Conservation (phyloP, 2,888 invertebrate genomes). For the Timandra comae region DNA sequence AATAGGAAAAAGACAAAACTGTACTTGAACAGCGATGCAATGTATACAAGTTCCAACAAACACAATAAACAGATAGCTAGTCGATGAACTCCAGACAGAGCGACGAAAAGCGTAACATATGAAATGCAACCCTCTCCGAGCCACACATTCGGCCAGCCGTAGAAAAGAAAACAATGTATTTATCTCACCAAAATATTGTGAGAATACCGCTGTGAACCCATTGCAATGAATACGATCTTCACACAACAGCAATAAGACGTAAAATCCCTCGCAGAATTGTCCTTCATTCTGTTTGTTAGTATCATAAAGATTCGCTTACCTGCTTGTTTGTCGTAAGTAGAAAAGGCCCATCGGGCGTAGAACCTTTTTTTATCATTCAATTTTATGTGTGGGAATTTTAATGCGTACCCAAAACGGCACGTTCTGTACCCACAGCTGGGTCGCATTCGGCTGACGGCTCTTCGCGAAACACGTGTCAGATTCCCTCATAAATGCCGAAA, state of each 20-base stretch:
- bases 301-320: slow-evolving; percentile 73
- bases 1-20: no score
- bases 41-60: slow-evolving; percentile 35
- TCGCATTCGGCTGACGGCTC: slow-evolving; percentile 55
- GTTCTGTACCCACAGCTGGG: slow-evolving; percentile 69
- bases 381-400: slow-evolving; percentile 75
- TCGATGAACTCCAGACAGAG: slow-evolving; percentile 28
- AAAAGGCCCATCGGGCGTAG: slow-evolving; percentile 56
- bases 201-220: slow-evolving; percentile 38
- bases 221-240: slow-evolving; percentile 47
- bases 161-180: slow-evolving; percentile 48
- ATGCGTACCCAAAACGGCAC: slow-evolving; percentile 67
- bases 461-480: slow-evolving; percentile 61
- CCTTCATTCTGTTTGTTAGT: slow-evolving; percentile 59
- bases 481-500: slow-evolving; percentile 38
- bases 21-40: no score
- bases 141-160: slow-evolving; percentile 37
- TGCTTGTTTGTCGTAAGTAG: slow-evolving; percentile 72
- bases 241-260: slow-evolving; percentile 53
- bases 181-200: slow-evolving; percentile 42
- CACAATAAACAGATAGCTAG: slow-evolving; percentile 33
- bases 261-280: slow-evolving; percentile 53
- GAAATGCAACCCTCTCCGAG: slow-evolving; percentile 30
- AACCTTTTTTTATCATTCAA: slow-evolving; percentile 64
- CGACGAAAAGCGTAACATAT: slow-evolving; percentile 26